Percentiles rank a stretch among this genome's conserved stretches.
Evolutionary conservation across 2,888 invertebrate species (phyloP).

Genomic region (Agapetus fuscipes): DNA sequence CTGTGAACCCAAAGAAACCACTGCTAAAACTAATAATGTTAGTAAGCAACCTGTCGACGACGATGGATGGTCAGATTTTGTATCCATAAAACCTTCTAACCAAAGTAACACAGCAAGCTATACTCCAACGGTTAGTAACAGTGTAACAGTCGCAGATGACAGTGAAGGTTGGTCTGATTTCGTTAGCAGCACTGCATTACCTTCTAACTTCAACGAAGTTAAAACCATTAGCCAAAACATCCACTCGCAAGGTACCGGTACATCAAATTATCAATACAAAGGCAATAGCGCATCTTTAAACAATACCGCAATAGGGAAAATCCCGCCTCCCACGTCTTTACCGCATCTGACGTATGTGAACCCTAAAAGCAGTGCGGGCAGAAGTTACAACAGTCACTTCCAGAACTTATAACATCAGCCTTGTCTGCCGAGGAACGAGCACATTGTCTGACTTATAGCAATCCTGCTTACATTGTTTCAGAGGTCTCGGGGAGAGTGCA

Average conservation of each 20-base stretch:
- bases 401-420: slow-evolving; percentile 44
- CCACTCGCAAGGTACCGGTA: slow-evolving; percentile 12
- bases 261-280: slow-evolving; percentile 8
- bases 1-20: slow-evolving; percentile 24
- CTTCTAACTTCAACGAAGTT: slow-evolving; percentile 14
- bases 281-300: neutral
- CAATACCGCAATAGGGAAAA: neutral
- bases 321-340: slow-evolving; percentile 20
- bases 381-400: slow-evolving; percentile 37
- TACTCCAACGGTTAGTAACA: slow-evolving; percentile 1
- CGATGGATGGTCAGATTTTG: slow-evolving; percentile 54
- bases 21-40: slow-evolving; percentile 12
- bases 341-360: slow-evolving; percentile 41
- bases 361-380: slow-evolving; percentile 34
- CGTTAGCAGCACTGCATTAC: slow-evolving; percentile 34
- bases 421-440: slow-evolving; percentile 23
- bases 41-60: slow-evolving; percentile 40
- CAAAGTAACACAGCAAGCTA: slow-evolving; percentile 1
- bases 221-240: slow-evolving; percentile 22
- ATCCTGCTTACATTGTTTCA: too few relatives aligned
- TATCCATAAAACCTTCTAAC: slow-evolving; percentile 40
- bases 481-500: too few relatives aligned
- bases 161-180: slow-evolving; percentile 46
- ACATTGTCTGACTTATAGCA: slow-evolving; percentile 11
- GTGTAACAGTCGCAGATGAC: slow-evolving; percentile 25